Base-by-base conservation (phyloP, 2,797 vertebrate species). In the Acanthornis magna region DNA sequence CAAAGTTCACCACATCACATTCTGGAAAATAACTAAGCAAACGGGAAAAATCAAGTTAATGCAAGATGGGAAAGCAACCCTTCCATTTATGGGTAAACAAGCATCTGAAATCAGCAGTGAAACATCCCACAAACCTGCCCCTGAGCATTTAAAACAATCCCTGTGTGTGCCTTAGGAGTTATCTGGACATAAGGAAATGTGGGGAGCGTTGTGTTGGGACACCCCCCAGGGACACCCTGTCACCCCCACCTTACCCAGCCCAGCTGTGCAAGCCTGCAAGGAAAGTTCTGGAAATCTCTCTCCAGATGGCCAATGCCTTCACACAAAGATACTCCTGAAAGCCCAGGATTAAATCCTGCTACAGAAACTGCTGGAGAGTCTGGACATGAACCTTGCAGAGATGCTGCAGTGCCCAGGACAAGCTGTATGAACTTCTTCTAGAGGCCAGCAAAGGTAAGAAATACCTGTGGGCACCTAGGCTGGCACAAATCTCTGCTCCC, bases 1-100 rank as follows among this genome's bases (percentile, higher is more conserved):
- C 99, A 78, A 99, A 99, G 95, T 99, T 99, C 96, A 99, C 98
- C 68, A 98, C 94, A 85, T 99, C 99, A 65, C 99, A 99, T 65
- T 98, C 98, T 70, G 99, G 99, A 93, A 99, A 99, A 97, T 99
- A 98, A 93, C 99, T 99, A 95, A 84, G 78, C 94, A 65, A 97
- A 97, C 2, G 65, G 94, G 93, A 96, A 95, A 95, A 93, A 94
- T 47, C 45, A 90, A 85, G 92, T 97, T 96, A 96, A 96, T 91
- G 63, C 65, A 92, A 93, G 83, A 88, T 54, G 63, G 75, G 53
- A 89, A 93, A 93, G 57, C 20, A 68, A 40, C 40, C 78, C 50
- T 85, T 68, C 70, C 68, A 60, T 77, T 72, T 42, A 82, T 10
- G 75, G 87, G 75, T 74, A 66, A 93, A 48, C n/a, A 90, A 61